Evolutionary conservation across 2,113 vertebrate genomes (phyloP).

Genomic region (Oreocharis arfaki): DNA sequence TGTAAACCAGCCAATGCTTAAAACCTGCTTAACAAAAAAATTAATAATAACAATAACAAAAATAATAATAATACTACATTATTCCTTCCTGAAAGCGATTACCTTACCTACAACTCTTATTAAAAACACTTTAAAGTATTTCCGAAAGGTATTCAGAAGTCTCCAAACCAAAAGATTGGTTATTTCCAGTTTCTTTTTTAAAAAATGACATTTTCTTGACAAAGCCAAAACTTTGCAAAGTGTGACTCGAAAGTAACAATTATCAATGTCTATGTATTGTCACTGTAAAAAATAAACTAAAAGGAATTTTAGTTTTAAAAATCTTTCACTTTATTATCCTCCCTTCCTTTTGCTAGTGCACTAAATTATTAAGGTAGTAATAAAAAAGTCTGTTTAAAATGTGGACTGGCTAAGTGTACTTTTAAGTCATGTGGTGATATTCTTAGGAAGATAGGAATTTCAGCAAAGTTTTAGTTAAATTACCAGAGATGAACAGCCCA

Average conservation of each 20-base stretch:
- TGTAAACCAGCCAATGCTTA: not conserved
- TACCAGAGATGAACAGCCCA: not conserved
- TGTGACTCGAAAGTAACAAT: not conserved
- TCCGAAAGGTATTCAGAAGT: not conserved
- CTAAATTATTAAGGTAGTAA: not conserved
- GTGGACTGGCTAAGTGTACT: not conserved
- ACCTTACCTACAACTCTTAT: not conserved
- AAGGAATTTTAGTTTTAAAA: not conserved
- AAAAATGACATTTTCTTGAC: not conserved
- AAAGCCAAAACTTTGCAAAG: not conserved
- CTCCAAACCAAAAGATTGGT: not conserved
- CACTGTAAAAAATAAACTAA: not conserved
- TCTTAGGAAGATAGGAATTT: not conserved
- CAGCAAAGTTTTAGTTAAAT: not conserved
- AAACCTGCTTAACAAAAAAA: not conserved
- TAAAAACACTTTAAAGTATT: not conserved
- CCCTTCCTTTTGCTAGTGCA: not conserved
- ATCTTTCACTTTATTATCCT: not conserved
- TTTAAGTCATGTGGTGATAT: not conserved
- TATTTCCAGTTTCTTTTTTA: not conserved
- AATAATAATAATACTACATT: not conserved
- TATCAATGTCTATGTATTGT: not conserved
- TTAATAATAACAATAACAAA: not conserved
- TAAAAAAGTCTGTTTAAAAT: not conserved
- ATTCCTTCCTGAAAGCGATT: not conserved